A percentile compares a stretch with the other conserved stretches of the same genome.
phyloP scores from a whole-genome alignment of 2,113 vertebrate genomes.

The Rhinolophus ferrumequinum region DNA sequence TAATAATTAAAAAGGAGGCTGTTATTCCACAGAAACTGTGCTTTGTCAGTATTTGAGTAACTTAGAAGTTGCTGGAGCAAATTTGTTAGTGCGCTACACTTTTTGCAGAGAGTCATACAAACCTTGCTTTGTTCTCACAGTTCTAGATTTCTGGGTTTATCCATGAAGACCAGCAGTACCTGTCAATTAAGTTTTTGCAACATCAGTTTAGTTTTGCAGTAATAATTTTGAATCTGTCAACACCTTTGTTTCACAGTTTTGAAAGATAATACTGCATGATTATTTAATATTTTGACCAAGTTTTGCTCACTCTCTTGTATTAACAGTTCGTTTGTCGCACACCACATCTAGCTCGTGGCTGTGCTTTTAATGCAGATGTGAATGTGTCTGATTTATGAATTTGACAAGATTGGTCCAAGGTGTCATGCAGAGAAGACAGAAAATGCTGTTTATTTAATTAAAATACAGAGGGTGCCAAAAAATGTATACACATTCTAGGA shows the following conservation, averaged over 20 bases:
- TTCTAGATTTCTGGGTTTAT: not conserved
- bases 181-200: not conserved
- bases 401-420: not conserved
- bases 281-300: not conserved
- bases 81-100: not conserved
- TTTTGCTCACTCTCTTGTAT: not conserved
- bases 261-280: not conserved
- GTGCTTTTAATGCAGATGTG: not conserved
- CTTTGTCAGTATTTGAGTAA: not conserved
- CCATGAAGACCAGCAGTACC: not conserved
- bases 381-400: not conserved
- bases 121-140: not conserved
- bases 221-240: not conserved
- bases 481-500: too few relatives aligned
- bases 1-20: not conserved
- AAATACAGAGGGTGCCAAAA: not conserved
- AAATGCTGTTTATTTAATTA: constrained; percentile 8
- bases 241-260: not conserved
- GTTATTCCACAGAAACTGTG: not conserved
- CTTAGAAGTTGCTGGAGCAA: not conserved
- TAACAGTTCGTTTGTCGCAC: not conserved
- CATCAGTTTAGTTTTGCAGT: not conserved
- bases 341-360: not conserved
- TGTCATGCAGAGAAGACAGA: not conserved
- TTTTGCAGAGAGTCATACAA: not conserved